Evolutionary conservation across 2,113 vertebrate species (phyloP).

Genomic region (Anas platyrhynchos): DNA sequence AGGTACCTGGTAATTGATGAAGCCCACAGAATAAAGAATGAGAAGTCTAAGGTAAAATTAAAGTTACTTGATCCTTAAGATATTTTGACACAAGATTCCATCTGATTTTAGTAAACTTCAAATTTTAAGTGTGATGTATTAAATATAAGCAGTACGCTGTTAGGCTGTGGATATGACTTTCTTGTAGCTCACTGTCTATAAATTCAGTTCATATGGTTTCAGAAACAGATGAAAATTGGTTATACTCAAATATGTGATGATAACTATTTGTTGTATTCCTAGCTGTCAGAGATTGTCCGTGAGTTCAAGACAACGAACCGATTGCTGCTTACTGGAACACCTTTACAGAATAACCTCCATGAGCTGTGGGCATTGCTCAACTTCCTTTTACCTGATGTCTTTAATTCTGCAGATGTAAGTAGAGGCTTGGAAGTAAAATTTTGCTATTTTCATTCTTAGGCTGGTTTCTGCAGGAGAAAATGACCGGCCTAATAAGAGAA

Average conservation of each 20-base stretch:
- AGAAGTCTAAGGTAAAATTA: constrained; percentile 89
- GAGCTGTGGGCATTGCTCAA: constrained; percentile 92
- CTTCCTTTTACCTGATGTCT: constrained; percentile 90
- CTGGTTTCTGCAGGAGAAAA: background rate
- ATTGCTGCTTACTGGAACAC: constrained; percentile 88
- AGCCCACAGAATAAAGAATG: constrained; percentile 93
- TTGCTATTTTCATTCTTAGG: background rate
- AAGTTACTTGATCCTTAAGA: background rate
- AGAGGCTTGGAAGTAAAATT: background rate
- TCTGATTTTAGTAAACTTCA: background rate
- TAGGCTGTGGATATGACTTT: background rate
- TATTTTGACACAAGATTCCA: background rate
- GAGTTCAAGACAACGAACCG: constrained; percentile 93
- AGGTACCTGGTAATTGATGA: constrained; percentile 91
- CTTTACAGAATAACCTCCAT: constrained; percentile 90
- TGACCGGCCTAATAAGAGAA: background rate
- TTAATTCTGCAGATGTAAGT: constrained; percentile 91
- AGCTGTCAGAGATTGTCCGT: constrained; percentile 91
- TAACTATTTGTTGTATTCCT: constrained; percentile 3
- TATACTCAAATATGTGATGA: background rate
- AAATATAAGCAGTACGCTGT: background rate
- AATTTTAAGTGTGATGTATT: background rate
- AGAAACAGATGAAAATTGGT: background rate
- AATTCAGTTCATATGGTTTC: background rate
- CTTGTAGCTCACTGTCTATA: background rate